phyloP scores from a whole-genome alignment of 2,888 invertebrate genomes.

The Minunthozetes semirufus region DNA sequence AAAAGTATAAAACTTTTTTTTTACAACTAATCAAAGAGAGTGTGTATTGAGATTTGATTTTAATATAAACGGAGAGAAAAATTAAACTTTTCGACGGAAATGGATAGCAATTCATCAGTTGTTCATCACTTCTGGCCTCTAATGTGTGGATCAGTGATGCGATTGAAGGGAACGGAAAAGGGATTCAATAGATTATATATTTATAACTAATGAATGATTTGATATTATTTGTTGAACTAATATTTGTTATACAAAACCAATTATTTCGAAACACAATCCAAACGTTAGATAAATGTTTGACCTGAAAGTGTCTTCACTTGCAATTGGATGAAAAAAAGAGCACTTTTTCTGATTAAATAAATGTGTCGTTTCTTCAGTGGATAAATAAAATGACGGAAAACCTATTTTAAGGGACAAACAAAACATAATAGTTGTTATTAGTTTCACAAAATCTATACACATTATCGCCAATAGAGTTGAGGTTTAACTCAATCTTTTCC shows the following conservation, averaged over 20 bases:
- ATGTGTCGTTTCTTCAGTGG: background rate
- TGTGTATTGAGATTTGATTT: too few species aligned
- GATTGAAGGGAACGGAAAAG: too few species aligned
- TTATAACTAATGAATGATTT: too few species aligned
- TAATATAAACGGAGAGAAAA: too few species aligned
- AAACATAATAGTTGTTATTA: conserved; percentile 6
- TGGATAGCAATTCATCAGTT: too few species aligned
- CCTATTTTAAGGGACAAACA: background rate
- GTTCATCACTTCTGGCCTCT: too few species aligned
- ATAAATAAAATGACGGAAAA: background rate
- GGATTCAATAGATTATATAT: too few species aligned
- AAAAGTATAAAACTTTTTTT: too few species aligned
- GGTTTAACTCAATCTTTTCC: too few species aligned
- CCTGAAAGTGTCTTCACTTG: background rate
- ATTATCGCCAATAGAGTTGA: background rate
- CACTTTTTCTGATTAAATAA: background rate
- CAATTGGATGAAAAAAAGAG: background rate
- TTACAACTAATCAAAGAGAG: too few species aligned
- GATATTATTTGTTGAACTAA: background rate
- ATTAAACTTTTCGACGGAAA: too few species aligned
- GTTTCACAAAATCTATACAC: background rate
- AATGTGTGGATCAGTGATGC: too few species aligned
- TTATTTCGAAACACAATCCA: background rate
- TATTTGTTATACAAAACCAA: background rate
- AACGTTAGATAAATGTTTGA: background rate